Conservation (phyloP, 2,113 vertebrate species). For the Nanorana parkeri region DNA sequence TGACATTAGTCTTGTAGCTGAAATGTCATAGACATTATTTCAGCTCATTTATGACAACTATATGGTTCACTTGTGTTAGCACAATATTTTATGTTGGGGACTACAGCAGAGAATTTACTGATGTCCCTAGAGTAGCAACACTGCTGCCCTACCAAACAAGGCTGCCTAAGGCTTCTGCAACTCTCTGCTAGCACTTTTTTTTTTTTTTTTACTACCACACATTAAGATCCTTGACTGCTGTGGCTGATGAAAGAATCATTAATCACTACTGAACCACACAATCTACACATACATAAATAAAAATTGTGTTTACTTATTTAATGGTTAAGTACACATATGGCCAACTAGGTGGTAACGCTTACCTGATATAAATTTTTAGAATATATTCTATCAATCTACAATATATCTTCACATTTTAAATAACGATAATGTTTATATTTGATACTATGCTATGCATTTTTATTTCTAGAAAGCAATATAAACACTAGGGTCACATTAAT, state of each 20-base stretch:
- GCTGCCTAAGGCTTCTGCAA: constrained; percentile 43
- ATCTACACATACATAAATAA: constrained; percentile 49
- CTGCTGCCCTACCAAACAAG: constrained; percentile 32
- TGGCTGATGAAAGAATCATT: constrained; percentile 49
- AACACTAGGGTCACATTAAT: too few species aligned
- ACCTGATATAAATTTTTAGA: too few species aligned
- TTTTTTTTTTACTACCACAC: constrained; percentile 43
- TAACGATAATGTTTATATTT: too few species aligned
- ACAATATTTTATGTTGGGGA: constrained; percentile 48
- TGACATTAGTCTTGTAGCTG: constrained; percentile 48
- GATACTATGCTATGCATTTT: too few species aligned
- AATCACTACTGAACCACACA: constrained; percentile 37
- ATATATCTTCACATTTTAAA: too few species aligned
- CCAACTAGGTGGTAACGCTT: background rate
- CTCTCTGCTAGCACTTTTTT: constrained; percentile 13
- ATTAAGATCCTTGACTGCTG: constrained; percentile 39
- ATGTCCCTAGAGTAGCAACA: constrained; percentile 35
- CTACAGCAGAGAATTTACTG: constrained; percentile 47
- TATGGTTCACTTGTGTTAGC: constrained; percentile 52
- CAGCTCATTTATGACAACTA: constrained; percentile 44
- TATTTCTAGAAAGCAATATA: too few species aligned
- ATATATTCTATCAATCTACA: too few species aligned
- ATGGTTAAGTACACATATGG: constrained; percentile 9
- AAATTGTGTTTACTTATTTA: constrained; percentile 34
- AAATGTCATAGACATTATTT: constrained; percentile 50